Percentiles rank a stretch among this genome's conserved stretches.
These are phyloP conservation scores for Psococerastis gibbosa DNA, from an alignment of 2,888 invertebrate genomes.

Conservation along the genomic window DNA sequence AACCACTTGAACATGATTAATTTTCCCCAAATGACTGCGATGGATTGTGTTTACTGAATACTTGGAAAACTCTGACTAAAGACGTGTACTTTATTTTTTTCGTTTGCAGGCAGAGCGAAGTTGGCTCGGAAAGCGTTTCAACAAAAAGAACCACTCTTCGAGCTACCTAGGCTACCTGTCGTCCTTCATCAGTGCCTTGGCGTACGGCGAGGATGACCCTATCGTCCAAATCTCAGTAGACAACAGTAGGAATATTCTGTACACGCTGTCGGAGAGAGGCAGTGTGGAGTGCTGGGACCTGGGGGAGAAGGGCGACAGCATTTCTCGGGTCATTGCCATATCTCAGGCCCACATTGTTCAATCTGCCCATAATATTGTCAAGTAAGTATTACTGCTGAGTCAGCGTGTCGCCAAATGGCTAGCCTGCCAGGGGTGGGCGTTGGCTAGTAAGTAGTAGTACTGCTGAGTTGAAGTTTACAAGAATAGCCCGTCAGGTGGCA, in stretches of 20 bases:
- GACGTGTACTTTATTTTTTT: slow-evolving; percentile 4
- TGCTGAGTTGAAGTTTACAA: too few relatives aligned
- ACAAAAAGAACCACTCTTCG: slow-evolving; percentile 86
- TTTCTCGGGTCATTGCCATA: slow-evolving; percentile 50
- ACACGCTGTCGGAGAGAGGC: slow-evolving; percentile 77
- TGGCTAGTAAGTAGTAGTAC: too few relatives aligned
- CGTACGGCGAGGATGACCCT: slow-evolving; percentile 72
- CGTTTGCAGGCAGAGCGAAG: slow-evolving; percentile 48
- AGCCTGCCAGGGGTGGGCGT: too few relatives aligned
- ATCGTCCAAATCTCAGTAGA: slow-evolving; percentile 79
- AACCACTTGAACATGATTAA: too few relatives aligned
- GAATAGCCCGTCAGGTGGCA: too few relatives aligned
- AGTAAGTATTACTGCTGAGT: too few relatives aligned
- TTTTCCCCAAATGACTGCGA: too few relatives aligned
- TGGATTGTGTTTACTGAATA: too few relatives aligned
- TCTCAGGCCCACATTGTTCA: slow-evolving; percentile 55
- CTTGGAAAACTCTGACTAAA: too few relatives aligned
- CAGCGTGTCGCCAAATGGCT: too few relatives aligned
- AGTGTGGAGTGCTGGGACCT: slow-evolving; percentile 79
- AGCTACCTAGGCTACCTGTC: slow-evolving; percentile 74
- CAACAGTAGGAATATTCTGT: slow-evolving; percentile 71
- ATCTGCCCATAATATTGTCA: slow-evolving; percentile 59
- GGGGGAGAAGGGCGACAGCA: slow-evolving; percentile 53
- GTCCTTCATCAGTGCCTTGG: slow-evolving; percentile 62
- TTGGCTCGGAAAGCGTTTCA: slow-evolving; percentile 90